These are phyloP conservation scores for Tamandua tetradactyla DNA, from an alignment of 2,797 vertebrate genomes.

Conservation along the genomic window DNA sequence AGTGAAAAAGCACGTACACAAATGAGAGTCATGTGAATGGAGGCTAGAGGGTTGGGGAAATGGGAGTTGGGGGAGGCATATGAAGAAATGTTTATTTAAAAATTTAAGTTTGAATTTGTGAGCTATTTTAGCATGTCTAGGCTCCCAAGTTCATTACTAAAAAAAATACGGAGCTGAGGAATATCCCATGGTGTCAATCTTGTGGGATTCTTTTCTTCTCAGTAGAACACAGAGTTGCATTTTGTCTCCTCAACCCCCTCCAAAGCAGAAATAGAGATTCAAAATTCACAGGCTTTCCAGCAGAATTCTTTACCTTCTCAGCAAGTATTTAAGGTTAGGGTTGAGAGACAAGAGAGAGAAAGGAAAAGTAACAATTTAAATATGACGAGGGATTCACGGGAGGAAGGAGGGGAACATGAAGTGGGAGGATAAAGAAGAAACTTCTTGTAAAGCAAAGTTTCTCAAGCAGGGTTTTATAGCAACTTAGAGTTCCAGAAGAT, in stretches of 20 bases:
- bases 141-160: background rate
- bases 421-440: background rate
- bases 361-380: background rate
- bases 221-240: background rate
- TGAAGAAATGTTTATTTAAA: constrained; percentile 41
- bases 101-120: constrained; percentile 11
- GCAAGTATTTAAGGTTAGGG: background rate
- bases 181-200: background rate
- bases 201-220: background rate
- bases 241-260: background rate
- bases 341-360: background rate
- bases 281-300: background rate
- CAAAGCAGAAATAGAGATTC: constrained; percentile 7
- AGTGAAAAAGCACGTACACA: background rate
- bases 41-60: background rate
- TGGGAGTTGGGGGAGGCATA: background rate
- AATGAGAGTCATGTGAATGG: background rate
- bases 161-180: background rate
- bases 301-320: background rate
- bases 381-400: background rate
- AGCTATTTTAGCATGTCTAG: background rate
- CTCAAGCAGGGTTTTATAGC: background rate
- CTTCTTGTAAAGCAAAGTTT: background rate
- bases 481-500: background rate
- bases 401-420: background rate